These are phyloP conservation scores for Antennarius maculatus DNA, from an alignment of 2,797 vertebrate species.

Conservation along the genomic window DNA sequence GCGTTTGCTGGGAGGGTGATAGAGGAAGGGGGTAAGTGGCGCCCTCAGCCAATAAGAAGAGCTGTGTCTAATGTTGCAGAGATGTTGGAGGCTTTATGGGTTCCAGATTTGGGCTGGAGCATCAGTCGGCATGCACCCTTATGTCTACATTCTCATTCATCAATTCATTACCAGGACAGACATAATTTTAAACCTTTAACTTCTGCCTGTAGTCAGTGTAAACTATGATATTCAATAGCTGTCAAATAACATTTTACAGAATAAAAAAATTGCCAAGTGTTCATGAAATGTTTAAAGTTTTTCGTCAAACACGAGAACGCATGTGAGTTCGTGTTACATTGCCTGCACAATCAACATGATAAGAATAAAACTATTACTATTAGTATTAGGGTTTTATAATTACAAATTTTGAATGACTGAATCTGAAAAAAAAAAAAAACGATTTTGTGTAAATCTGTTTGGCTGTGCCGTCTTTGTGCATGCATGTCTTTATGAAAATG, in stretches of 20 bases:
- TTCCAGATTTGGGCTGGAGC: conserved; percentile 86
- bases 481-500: too few relatives aligned
- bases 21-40: conserved; percentile 80
- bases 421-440: neutral
- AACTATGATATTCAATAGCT: conserved; percentile 11
- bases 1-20: conserved; percentile 65
- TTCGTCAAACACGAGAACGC: conserved; percentile 9
- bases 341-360: too few relatives aligned
- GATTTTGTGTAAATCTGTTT: conserved; percentile 27
- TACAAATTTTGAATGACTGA: conserved; percentile 11
- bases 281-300: conserved; percentile 5
- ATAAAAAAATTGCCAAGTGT: neutral
- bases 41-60: conserved; percentile 71
- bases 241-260: conserved; percentile 2
- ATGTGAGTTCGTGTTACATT: conserved; percentile 9
- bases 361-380: too few relatives aligned
- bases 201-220: conserved; percentile 23
- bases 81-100: conserved; percentile 86
- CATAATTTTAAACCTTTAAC: conserved; percentile 26
- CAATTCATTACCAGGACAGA: conserved; percentile 36
- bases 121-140: conserved; percentile 62
- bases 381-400: conserved; percentile 9
- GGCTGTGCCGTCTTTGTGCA: too few relatives aligned
- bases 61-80: conserved; percentile 80
- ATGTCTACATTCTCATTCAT: conserved; percentile 53